These are phyloP conservation scores for Sepioteuthis lessoniana DNA, from an alignment of 2,888 invertebrate genomes.

Conservation along the genomic window DNA sequence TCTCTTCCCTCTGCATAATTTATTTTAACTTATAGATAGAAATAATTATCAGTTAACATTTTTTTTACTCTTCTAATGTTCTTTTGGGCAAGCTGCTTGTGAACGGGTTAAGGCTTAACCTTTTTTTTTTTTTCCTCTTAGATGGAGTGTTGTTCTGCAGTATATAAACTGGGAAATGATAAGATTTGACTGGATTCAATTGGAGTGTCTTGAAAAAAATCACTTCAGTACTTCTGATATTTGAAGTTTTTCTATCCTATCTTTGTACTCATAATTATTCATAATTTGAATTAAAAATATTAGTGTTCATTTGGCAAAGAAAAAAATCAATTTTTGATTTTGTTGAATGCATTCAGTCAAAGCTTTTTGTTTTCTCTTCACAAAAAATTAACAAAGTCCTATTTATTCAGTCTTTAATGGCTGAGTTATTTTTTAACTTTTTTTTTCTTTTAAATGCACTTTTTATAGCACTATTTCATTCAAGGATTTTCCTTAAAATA, in stretches of 20 bases:
- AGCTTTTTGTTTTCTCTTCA: neutral
- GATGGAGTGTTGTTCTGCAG: conserved; percentile 44
- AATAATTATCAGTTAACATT: neutral
- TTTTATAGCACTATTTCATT: neutral
- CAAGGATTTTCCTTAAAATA: neutral
- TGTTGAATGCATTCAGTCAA: neutral
- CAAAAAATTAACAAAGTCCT: conserved; percentile 40
- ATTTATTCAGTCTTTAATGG: neutral
- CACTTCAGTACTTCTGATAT: neutral
- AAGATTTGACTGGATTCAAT: neutral
- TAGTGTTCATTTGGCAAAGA: neutral
- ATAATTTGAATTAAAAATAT: too few species aligned
- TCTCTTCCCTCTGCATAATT: neutral
- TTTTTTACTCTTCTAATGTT: neutral
- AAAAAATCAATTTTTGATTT: neutral
- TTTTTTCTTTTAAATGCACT: neutral
- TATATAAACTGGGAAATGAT: neutral
- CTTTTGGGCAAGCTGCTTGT: neutral
- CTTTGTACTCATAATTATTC: too few species aligned
- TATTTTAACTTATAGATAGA: neutral
- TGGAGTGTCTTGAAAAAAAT: neutral
- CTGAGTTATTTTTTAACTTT: neutral
- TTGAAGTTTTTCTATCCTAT: too few species aligned
- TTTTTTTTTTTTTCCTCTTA: conserved; percentile 38
- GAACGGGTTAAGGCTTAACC: conserved; percentile 35